phyloP scores from a whole-genome alignment of 2,113 vertebrate species.

The Hydropotes inermis region DNA sequence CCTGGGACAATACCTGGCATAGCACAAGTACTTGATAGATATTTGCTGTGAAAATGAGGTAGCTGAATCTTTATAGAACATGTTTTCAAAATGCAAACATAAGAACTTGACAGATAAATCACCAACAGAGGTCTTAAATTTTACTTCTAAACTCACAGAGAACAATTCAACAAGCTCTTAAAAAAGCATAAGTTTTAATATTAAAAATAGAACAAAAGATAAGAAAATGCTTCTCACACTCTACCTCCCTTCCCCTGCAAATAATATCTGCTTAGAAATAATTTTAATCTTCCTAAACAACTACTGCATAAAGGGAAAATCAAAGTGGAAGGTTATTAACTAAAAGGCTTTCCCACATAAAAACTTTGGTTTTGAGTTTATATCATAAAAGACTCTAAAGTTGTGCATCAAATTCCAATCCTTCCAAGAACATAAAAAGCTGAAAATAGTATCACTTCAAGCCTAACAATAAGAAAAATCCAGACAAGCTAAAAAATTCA shows the following conservation, averaged over 20 bases:
- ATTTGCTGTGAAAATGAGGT: neutral
- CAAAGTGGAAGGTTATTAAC: neutral
- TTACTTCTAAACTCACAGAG: neutral
- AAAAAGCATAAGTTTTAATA: neutral
- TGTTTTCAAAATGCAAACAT: neutral
- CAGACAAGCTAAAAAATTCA: neutral
- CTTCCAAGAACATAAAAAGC: neutral
- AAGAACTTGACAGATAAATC: neutral
- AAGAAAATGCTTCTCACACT: neutral
- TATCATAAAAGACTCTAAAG: neutral
- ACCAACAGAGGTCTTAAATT: neutral
- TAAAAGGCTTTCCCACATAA: neutral
- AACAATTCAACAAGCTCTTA: neutral
- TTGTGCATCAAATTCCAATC: neutral
- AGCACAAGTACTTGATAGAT: neutral
- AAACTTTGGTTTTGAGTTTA: neutral
- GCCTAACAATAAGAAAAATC: neutral
- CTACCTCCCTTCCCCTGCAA: neutral
- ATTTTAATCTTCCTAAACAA: neutral
- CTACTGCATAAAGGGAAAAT: neutral
- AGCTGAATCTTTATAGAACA: neutral
- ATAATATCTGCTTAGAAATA: neutral
- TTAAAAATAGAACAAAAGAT: neutral
- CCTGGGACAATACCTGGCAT: neutral
- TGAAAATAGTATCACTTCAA: neutral